These are phyloP conservation scores for Dexiosoma caninum DNA, from an alignment of 2,888 invertebrate genomes.

Conservation along the genomic window DNA sequence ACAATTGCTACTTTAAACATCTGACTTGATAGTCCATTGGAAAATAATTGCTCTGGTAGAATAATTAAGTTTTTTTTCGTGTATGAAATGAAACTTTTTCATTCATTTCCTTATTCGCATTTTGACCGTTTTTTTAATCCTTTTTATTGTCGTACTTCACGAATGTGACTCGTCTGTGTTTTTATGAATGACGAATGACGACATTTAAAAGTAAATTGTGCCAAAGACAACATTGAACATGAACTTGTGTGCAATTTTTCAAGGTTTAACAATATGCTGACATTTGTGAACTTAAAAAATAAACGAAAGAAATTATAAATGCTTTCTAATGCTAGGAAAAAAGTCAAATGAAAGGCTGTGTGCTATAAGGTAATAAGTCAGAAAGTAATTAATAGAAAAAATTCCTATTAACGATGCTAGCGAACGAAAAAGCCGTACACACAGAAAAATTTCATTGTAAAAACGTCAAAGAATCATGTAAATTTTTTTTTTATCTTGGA, in stretches of 20 bases:
- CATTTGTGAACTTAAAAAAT: neutral
- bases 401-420: no score
- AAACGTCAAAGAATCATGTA: no score
- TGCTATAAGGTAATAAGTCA: no score
- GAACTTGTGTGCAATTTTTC: constrained; percentile 55
- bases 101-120: neutral
- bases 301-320: constrained; percentile 11
- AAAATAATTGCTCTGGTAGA: no score
- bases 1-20: neutral
- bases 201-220: constrained; percentile 7
- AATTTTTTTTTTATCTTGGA: no score
- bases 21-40: neutral
- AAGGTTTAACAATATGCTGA: constrained; percentile 10
- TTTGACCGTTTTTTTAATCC: neutral
- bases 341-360: no score
- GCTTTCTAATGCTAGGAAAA: neutral
- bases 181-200: neutral
- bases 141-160: constrained; percentile 1
- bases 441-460: no score
- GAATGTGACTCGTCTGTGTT: constrained; percentile 38
- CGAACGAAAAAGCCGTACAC: no score
- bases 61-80: no score
- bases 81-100: no score
- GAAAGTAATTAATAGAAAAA: no score
- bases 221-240: constrained; percentile 52